Percentiles rank a stretch among this genome's conserved stretches.
These are phyloP conservation scores for Phyllostomus hastatus DNA, from an alignment of 2,113 vertebrate species.

Conservation along the genomic window DNA sequence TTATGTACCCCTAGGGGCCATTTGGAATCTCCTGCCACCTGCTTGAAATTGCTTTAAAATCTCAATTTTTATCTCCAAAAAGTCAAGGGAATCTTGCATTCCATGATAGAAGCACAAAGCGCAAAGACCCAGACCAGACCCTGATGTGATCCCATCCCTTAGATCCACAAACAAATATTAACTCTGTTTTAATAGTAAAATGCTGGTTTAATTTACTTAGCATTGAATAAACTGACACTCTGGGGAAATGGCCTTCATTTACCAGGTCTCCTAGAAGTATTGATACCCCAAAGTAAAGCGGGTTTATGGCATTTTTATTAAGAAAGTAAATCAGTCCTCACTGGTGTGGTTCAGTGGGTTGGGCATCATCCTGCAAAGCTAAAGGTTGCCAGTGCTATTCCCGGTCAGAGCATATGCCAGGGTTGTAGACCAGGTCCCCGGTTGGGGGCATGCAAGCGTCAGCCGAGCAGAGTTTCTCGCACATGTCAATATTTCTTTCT, in stretches of 20 bases:
- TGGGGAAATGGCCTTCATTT: background rate
- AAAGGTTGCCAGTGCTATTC: too few species aligned
- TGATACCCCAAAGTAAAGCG: background rate
- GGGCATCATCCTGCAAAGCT: too few species aligned
- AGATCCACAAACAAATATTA: background rate
- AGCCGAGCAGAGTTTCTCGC: too few species aligned
- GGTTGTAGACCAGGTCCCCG: too few species aligned
- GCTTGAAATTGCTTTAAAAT: constrained; percentile 21
- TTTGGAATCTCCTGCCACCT: background rate
- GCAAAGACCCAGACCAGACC: background rate
- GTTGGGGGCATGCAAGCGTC: too few species aligned
- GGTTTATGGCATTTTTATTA: background rate
- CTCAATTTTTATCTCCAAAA: background rate
- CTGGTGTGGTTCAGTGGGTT: too few species aligned
- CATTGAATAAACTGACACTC: background rate
- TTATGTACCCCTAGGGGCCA: background rate
- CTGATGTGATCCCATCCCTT: background rate
- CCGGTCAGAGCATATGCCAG: too few species aligned
- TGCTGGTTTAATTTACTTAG: background rate
- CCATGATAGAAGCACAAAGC: background rate
- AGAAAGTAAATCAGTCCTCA: background rate
- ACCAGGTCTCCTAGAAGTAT: background rate
- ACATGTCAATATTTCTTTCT: too few species aligned
- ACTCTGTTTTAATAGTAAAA: constrained; percentile 16
- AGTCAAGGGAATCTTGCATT: background rate